Percentiles rank a stretch among this genome's conserved stretches.
Conservation (phyloP, 1,140 invertebrate genomes). For the Hyphantria cunea region DNA sequence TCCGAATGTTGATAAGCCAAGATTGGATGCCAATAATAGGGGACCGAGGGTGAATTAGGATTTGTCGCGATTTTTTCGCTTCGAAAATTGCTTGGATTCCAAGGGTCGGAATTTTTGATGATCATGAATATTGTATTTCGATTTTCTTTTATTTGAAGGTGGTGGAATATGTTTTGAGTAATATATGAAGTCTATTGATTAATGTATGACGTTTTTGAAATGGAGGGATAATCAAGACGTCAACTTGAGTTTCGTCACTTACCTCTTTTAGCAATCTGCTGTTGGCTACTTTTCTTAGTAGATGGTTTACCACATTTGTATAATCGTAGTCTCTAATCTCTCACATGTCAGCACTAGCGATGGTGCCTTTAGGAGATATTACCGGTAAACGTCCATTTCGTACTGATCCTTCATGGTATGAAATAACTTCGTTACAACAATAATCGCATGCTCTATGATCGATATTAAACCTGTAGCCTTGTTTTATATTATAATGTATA, state of each 20-base stretch:
- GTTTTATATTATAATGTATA: no score
- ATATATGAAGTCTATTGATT: conserved; percentile 4
- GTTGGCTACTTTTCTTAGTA: no score
- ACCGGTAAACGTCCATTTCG: no score
- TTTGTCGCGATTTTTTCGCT: conserved; percentile 57
- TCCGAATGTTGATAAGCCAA: conserved; percentile 81
- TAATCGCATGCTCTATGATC: no score
- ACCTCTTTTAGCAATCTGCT: no score
- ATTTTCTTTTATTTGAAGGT: conserved; percentile 30
- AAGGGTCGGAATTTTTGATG: conserved; percentile 39
- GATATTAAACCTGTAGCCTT: no score
- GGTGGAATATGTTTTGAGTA: conserved; percentile 10
- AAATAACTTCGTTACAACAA: no score
- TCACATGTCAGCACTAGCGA: no score
- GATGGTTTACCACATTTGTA: no score
- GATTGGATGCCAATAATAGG: conserved; percentile 67
- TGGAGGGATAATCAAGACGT: background rate
- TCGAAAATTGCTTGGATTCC: conserved; percentile 45
- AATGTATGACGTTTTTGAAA: background rate
- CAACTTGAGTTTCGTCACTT: background rate
- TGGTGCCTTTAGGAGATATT: no score
- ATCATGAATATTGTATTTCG: conserved; percentile 32
- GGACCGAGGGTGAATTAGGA: conserved; percentile 62
- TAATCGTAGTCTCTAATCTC: no score
- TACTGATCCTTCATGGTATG: no score